Evolutionary conservation across 2,888 invertebrate genomes (phyloP).

Genomic region (Epinotia demarniana): DNA sequence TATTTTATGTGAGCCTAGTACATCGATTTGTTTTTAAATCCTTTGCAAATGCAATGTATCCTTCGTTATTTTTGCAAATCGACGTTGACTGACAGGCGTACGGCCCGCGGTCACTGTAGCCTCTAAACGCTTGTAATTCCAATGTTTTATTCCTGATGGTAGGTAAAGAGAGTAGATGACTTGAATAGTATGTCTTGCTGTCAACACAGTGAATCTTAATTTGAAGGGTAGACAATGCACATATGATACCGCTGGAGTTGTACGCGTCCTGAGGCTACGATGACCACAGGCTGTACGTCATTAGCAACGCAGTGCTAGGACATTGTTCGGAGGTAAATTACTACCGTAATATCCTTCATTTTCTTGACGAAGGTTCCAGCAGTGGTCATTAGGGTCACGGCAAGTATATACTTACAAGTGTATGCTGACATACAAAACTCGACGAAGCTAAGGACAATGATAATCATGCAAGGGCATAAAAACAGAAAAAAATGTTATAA

Average conservation of each 20-base stretch:
- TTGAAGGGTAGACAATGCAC: too few species aligned
- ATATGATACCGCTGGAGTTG: too few species aligned
- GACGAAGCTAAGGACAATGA: background rate
- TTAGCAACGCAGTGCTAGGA: background rate
- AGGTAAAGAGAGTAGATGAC: background rate
- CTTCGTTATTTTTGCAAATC: background rate
- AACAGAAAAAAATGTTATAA: background rate
- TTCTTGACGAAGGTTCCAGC: background rate
- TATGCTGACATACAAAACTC: background rate
- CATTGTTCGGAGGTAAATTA: background rate
- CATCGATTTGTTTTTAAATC: slow-evolving; percentile 46
- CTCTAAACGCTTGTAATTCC: background rate
- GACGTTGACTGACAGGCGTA: too few species aligned
- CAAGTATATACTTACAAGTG: background rate
- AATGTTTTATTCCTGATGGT: background rate
- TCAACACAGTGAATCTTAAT: too few species aligned
- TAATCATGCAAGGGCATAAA: slow-evolving; percentile 2
- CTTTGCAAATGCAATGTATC: slow-evolving; percentile 15
- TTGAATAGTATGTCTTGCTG: too few species aligned
- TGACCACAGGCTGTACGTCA: too few species aligned
- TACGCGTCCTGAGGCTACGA: background rate
- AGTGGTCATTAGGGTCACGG: slow-evolving; percentile 10
- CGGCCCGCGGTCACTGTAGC: background rate
- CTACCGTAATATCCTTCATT: background rate
- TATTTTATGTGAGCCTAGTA: slow-evolving; percentile 68